Percentiles rank a stretch among this genome's conserved stretches.
phyloP scores from a whole-genome alignment of 2,797 vertebrate genomes.

The Cichlasoma orientale region DNA sequence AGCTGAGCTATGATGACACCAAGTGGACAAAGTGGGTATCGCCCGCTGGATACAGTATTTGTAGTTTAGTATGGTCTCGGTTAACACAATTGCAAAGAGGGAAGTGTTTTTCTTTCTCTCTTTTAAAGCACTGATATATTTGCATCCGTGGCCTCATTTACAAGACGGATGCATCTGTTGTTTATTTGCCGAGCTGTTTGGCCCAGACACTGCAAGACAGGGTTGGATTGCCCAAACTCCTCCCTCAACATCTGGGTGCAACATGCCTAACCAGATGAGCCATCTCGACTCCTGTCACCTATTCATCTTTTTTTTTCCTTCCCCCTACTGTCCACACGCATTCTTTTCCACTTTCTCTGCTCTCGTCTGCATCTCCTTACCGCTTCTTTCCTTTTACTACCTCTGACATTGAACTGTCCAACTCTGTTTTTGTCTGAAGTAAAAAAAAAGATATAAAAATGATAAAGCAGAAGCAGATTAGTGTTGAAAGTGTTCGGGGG shows the following conservation, averaged over 20 bases:
- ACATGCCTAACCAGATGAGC: slow-evolving; percentile 57
- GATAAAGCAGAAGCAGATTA: background rate
- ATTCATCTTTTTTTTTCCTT: background rate
- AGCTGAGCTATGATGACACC: slow-evolving; percentile 56
- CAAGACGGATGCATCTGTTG: slow-evolving; percentile 9
- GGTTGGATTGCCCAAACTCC: slow-evolving; percentile 39
- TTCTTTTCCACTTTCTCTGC: slow-evolving; percentile 24
- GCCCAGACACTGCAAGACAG: slow-evolving; percentile 21
- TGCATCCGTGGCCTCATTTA: slow-evolving; percentile 33
- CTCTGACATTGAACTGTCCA: background rate
- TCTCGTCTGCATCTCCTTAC: background rate
- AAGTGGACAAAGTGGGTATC: slow-evolving; percentile 55
- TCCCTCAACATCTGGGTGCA: slow-evolving; percentile 68
- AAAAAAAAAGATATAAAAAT: background rate
- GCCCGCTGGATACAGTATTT: background rate
- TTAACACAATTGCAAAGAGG: background rate
- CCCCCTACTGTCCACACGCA: background rate
- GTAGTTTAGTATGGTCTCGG: background rate
- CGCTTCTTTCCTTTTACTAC: background rate
- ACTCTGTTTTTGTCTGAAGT: background rate
- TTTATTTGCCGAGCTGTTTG: slow-evolving; percentile 49
- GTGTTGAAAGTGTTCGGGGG: background rate
- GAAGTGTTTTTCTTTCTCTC: background rate
- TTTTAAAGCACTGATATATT: slow-evolving; percentile 4
- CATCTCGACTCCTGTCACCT: slow-evolving; percentile 37